Evolutionary conservation across 2,888 invertebrate species (phyloP).

Genomic region (Ophioninae sp.): DNA sequence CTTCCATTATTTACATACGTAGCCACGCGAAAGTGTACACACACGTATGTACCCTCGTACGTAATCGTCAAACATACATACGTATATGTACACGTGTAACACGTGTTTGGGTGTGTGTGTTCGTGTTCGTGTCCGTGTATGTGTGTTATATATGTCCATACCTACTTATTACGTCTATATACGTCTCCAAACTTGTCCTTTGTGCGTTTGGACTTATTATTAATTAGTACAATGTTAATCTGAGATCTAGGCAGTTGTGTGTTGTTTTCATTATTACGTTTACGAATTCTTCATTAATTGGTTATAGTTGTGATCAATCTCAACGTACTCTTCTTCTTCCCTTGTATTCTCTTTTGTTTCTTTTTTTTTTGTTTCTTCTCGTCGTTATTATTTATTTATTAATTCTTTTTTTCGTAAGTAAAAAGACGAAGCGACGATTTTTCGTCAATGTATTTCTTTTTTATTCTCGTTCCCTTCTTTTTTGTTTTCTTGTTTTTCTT

Average conservation of each 20-base stretch:
- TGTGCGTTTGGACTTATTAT: conserved; percentile 79
- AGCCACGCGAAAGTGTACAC: conserved; percentile 49
- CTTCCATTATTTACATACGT: conserved; percentile 52
- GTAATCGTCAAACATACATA: conserved; percentile 31
- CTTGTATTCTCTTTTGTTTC: conserved; percentile 24
- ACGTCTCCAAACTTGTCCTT: conserved; percentile 77
- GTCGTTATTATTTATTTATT: conserved; percentile 22
- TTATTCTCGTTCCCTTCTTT: too few species aligned
- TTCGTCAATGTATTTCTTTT: not conserved
- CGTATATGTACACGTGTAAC: conserved; percentile 27
- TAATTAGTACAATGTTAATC: conserved; percentile 75
- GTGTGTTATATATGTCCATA: conserved; percentile 59
- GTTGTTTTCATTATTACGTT: conserved; percentile 69
- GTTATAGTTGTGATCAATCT: conserved; percentile 56
- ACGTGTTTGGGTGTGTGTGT: conserved; percentile 43
- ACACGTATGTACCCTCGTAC: conserved; percentile 41
- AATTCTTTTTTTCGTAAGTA: conserved; percentile 25
- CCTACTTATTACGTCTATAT: conserved; percentile 63
- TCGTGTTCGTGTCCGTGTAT: conserved; percentile 27
- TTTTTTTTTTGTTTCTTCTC: conserved; percentile 11
- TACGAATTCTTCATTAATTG: conserved; percentile 62
- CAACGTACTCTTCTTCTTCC: conserved; percentile 23
- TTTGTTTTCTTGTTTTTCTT: conserved; percentile 21
- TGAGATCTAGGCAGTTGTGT: conserved; percentile 80
- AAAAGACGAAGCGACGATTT: conserved; percentile 48